Conservation (phyloP, 2,888 invertebrate genomes). For the Esperia sulphurella region DNA sequence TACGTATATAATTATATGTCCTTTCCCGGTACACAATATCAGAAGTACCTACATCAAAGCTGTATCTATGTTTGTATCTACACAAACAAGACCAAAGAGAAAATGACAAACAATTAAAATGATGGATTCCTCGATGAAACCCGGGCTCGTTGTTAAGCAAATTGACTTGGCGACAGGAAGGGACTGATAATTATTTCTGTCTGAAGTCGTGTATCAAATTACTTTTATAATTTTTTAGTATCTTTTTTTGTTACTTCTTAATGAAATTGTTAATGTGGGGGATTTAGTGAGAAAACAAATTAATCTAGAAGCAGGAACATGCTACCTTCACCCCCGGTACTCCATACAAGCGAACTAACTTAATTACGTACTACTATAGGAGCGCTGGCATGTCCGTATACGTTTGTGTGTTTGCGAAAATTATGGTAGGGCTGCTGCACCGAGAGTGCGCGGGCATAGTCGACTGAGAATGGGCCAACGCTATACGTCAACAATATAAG, state of each 20-base stretch:
- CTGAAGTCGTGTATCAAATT: background rate
- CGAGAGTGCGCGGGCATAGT: too few species aligned
- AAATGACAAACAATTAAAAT: conserved; percentile 22
- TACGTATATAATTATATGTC: background rate
- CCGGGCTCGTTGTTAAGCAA: conserved; percentile 17
- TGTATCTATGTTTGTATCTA: background rate
- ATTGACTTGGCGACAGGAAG: conserved; percentile 4
- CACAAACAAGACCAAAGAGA: conserved; percentile 4
- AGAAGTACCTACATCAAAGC: conserved; percentile 1
- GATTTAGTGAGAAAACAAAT: too few species aligned
- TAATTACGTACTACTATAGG: too few species aligned
- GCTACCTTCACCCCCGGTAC: too few species aligned
- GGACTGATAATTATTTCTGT: background rate
- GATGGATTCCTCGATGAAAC: conserved; percentile 19
- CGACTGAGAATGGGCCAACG: too few species aligned
- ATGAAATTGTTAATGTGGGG: too few species aligned
- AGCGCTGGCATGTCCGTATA: too few species aligned
- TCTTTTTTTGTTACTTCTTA: background rate
- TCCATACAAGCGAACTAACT: too few species aligned
- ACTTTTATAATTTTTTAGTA: background rate
- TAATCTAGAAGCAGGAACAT: too few species aligned
- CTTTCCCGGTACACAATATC: background rate
- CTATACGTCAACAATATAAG: too few species aligned
- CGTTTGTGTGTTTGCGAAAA: too few species aligned
- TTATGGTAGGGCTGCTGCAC: too few species aligned